Evolutionary conservation across 2,113 vertebrate species (phyloP).

Genomic region (Rhabdornis inornatus): DNA sequence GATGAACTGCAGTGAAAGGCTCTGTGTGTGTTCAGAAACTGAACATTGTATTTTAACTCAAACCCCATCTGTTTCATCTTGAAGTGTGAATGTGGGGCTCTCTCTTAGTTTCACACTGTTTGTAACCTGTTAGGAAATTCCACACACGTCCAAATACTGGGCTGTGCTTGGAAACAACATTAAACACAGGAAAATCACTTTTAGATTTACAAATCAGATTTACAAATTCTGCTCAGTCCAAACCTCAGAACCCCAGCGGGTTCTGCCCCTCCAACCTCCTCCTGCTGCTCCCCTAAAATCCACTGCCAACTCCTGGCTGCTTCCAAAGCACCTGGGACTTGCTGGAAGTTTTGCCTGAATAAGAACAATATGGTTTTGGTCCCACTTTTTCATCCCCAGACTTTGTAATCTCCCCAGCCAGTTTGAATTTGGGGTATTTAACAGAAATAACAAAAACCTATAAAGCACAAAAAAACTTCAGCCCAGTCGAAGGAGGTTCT

Average conservation of each 20-base stretch:
- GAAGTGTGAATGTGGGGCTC: background rate
- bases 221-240: background rate
- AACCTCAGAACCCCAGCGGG: background rate
- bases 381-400: background rate
- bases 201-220: too few relatives aligned
- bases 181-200: background rate
- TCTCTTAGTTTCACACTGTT: background rate
- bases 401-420: background rate
- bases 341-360: background rate
- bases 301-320: background rate
- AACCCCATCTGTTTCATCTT: background rate
- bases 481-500: rapidly evolving
- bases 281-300: background rate
- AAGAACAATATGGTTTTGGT: background rate
- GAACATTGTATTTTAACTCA: background rate
- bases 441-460: background rate
- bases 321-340: background rate
- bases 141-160: background rate
- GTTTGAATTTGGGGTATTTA: background rate
- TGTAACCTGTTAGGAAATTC: background rate
- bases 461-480: background rate
- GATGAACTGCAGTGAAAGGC: background rate
- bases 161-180: background rate
- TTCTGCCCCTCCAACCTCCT: background rate
- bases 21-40: rapidly evolving